Evolutionary conservation across 2,888 invertebrate genomes (phyloP).

Genomic region (Petrolisthes manimaculis): DNA sequence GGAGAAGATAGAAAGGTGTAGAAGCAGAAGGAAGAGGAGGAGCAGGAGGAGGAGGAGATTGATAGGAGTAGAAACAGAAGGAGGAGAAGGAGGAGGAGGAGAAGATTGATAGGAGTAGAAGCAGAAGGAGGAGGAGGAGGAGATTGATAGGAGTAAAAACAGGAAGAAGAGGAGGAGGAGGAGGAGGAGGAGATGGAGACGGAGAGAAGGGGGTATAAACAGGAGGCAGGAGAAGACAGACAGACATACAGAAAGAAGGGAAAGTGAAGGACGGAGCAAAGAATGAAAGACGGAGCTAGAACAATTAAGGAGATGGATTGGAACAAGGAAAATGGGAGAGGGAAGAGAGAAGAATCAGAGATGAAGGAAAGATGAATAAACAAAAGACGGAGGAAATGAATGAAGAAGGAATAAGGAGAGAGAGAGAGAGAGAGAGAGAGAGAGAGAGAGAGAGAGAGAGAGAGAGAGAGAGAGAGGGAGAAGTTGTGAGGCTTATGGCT

Average conservation of each 20-base stretch:
- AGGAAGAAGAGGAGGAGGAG: neutral
- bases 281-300: neutral
- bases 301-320: neutral
- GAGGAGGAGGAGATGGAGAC: neutral
- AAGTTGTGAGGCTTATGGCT: neutral
- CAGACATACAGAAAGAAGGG: neutral
- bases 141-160: neutral
- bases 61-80: neutral
- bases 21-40: neutral
- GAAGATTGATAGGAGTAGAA: neutral
- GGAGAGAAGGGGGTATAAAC: neutral
- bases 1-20: neutral
- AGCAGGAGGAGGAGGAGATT: neutral
- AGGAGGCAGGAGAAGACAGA: neutral
- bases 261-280: neutral
- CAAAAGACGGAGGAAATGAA: neutral
- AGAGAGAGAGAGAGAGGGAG: constrained; percentile 21
- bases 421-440: neutral
- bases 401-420: neutral
- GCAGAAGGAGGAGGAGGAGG: neutral
- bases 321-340: neutral
- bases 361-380: neutral
- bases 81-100: neutral
- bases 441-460: neutral
- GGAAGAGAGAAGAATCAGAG: neutral